A percentile compares a stretch with the other conserved stretches of the same genome.
These are phyloP conservation scores for Allolobophora icterica DNA, from an alignment of 2,888 invertebrate genomes.

Conservation along the genomic window DNA sequence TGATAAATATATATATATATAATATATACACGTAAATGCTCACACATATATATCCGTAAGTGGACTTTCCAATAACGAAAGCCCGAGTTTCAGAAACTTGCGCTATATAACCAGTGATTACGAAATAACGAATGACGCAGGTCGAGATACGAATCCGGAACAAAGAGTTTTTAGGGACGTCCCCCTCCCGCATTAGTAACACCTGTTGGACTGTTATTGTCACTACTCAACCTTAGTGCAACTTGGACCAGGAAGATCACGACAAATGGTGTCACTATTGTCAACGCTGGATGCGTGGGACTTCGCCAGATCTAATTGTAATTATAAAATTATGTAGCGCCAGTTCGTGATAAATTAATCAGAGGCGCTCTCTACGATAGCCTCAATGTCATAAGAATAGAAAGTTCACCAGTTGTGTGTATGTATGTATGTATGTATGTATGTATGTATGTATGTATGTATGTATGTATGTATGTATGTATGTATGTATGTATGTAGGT, in stretches of 20 bases:
- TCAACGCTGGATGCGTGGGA: not conserved
- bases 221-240: not conserved
- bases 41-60: not conserved
- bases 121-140: not conserved
- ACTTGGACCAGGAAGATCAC: not conserved
- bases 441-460: conserved; percentile 33
- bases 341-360: too few relatives aligned
- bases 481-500: conserved; percentile 30
- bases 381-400: too few relatives aligned
- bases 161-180: not conserved
- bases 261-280: not conserved
- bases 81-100: not conserved
- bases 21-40: not conserved
- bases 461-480: conserved; percentile 35
- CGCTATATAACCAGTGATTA: too few relatives aligned
- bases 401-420: not conserved
- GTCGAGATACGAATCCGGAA: not conserved
- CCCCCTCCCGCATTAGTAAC: not conserved
- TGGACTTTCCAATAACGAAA: not conserved
- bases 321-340: too few relatives aligned
- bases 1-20: too few relatives aligned
- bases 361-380: too few relatives aligned
- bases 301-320: too few relatives aligned
- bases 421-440: conserved; percentile 35
- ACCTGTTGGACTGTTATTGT: not conserved